Evolutionary conservation across 2,113 vertebrate genomes (phyloP), one percentile per base, ranked within the genome.

Genomic region (Scatophagus argus): DNA sequence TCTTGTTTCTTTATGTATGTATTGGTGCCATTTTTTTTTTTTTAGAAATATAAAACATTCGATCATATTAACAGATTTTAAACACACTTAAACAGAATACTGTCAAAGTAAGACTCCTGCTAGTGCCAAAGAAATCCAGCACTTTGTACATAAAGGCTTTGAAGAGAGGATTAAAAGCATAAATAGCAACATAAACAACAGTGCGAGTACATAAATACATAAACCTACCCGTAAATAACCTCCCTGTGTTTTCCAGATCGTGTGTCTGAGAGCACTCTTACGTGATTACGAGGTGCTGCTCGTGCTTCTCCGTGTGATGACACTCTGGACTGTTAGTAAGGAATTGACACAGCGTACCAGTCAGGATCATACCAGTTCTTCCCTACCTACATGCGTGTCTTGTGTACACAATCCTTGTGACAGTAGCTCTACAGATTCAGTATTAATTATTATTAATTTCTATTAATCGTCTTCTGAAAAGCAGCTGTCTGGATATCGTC

Each of bases 81-180:
- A n/a, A n/a, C n/a, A n/a, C n/a, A n/a, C n/a, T n/a, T n/a, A 79
- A 68, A 65, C 52, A 58, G 43, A 80, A 60, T 52, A 38, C 54
- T 31, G 23, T 77, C 14, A 70, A 69, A 75, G 79, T 54, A 39
- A 38, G 41, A 59, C 29, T 41, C 56, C 27, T 39, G 21, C 34
- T 29, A 39, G 21, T 31, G 75, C 49, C 46, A 73, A 43, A 73
- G 41, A 72, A 71, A 64, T 68, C 39, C 39, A 11, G 41, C 65
- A 77, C 54, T 83, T 66, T 41, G 21, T 55, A 65, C 55, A 51
- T 10, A 13, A 43, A 36, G 9, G 74, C 49, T 83, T 73, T 72
- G 49, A 81, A 77, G 60, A 76, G 44, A 46, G 75, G 82, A 85
- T 79, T 85, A 83, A 62, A 76, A 47, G 55, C 63, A 59, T 39